These are phyloP conservation scores for Cyphomyrmex costatus DNA, from an alignment of 1,140 invertebrate genomes.

Conservation along the genomic window DNA sequence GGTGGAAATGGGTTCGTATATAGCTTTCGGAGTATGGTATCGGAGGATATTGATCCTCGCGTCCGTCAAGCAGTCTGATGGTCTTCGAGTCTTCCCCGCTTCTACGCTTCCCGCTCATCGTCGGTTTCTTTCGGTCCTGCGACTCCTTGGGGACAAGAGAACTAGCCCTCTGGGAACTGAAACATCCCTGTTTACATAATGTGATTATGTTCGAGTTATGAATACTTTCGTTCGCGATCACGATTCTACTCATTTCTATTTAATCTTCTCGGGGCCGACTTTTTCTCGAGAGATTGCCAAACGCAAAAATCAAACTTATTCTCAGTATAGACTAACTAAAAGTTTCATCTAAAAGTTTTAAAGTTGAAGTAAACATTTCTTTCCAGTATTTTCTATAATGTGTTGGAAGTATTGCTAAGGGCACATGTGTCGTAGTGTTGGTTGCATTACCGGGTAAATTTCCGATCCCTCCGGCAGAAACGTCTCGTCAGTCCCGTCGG, in stretches of 20 bases:
- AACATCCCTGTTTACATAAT: constrained; percentile 17
- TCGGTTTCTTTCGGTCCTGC: constrained; percentile 55
- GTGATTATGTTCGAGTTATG: constrained; percentile 32
- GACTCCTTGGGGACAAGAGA: constrained; percentile 36
- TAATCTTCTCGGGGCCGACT: background rate
- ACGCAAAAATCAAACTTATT: background rate
- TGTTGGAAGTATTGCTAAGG: background rate
- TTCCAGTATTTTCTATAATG: background rate
- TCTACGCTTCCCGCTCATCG: constrained; percentile 67
- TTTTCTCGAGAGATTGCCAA: background rate
- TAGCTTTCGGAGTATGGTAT: constrained; percentile 86
- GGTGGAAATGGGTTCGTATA: constrained; percentile 85
- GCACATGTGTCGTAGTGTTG: constrained; percentile 35
- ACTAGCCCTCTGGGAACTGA: constrained; percentile 45
- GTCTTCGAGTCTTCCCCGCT: constrained; percentile 80
- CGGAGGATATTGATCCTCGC: constrained; percentile 86
- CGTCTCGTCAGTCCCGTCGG: constrained; percentile 40
- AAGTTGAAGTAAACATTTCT: background rate
- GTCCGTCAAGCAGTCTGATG: constrained; percentile 86
- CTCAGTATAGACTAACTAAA: background rate
- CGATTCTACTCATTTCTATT: background rate
- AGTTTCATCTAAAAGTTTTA: background rate
- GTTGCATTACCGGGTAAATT: constrained; percentile 49
- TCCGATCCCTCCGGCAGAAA: constrained; percentile 31
- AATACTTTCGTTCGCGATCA: background rate